phyloP scores from a whole-genome alignment of 1,140 invertebrate species.

The Ostrea denselamellosa region DNA sequence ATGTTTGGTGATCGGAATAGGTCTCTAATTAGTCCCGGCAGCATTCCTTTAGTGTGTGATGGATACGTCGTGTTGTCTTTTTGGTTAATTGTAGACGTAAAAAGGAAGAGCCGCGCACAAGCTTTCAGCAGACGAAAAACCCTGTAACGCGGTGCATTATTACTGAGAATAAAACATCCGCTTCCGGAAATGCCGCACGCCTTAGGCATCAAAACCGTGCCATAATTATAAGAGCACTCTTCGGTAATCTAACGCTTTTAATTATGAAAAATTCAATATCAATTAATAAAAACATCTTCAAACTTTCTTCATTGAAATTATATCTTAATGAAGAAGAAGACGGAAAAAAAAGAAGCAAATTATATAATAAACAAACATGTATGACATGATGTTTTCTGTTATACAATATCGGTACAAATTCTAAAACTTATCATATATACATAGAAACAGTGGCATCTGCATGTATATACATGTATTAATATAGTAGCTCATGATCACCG shows the following conservation, averaged over 20 bases:
- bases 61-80: constrained; percentile 34
- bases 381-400: too few relatives aligned
- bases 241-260: background rate
- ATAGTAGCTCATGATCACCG: too few relatives aligned
- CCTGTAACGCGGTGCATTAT: constrained; percentile 8
- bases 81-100: constrained; percentile 36
- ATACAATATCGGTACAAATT: too few relatives aligned
- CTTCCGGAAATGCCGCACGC: constrained; percentile 26
- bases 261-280: background rate
- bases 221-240: constrained; percentile 33
- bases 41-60: constrained; percentile 37
- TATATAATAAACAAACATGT: background rate
- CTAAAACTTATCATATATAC: too few relatives aligned
- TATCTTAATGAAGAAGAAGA: too few relatives aligned
- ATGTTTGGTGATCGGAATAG: constrained; percentile 26
- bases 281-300: background rate
- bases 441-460: too few relatives aligned
- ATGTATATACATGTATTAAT: too few relatives aligned
- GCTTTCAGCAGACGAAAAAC: constrained; percentile 31
- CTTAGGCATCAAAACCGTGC: background rate
- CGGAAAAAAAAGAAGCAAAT: too few relatives aligned
- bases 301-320: too few relatives aligned
- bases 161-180: constrained; percentile 8
- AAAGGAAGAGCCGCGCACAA: background rate
- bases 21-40: constrained; percentile 36